These are phyloP conservation scores for Corydoras maculifer DNA, from an alignment of 2,113 vertebrate species.

Conservation along the genomic window DNA sequence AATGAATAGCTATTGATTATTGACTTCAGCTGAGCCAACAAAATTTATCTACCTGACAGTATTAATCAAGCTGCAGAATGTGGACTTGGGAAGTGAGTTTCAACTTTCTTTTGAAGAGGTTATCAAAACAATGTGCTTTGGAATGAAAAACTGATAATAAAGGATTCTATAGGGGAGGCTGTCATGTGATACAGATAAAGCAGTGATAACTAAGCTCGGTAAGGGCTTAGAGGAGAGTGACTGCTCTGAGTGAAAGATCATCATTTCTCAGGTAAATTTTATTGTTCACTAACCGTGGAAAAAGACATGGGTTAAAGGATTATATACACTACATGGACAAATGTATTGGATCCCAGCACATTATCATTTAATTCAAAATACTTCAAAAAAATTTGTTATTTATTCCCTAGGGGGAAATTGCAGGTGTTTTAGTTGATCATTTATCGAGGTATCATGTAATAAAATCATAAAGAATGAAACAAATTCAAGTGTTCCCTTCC, in stretches of 20 bases:
- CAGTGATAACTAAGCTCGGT: conserved; percentile 26
- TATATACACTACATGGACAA: too few relatives aligned
- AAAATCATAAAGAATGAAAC: too few relatives aligned
- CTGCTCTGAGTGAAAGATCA: conserved; percentile 7
- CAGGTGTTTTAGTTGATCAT: too few relatives aligned
- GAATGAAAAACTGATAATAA: conserved; percentile 24
- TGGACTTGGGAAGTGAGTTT: conserved; percentile 16
- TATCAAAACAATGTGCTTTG: conserved; percentile 22
- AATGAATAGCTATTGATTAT: conserved; percentile 44
- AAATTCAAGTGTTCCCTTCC: too few relatives aligned
- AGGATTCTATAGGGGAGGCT: conserved; percentile 18
- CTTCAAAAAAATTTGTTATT: too few relatives aligned
- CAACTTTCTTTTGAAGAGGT: conserved; percentile 22
- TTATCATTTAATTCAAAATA: too few relatives aligned
- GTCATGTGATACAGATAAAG: conserved; percentile 31
- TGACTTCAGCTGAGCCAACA: conserved; percentile 32
- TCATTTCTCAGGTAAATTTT: neutral
- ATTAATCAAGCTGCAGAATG: conserved; percentile 31
- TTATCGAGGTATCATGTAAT: too few relatives aligned
- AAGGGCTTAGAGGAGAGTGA: neutral
- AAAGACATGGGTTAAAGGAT: too few relatives aligned
- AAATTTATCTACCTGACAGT: conserved; percentile 36
- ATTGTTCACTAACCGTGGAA: too few relatives aligned
- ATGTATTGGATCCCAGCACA: too few relatives aligned
- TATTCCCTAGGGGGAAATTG: too few relatives aligned